phyloP scores from a whole-genome alignment of 2,888 invertebrate genomes.

The Lepetodrilus schrolli region DNA sequence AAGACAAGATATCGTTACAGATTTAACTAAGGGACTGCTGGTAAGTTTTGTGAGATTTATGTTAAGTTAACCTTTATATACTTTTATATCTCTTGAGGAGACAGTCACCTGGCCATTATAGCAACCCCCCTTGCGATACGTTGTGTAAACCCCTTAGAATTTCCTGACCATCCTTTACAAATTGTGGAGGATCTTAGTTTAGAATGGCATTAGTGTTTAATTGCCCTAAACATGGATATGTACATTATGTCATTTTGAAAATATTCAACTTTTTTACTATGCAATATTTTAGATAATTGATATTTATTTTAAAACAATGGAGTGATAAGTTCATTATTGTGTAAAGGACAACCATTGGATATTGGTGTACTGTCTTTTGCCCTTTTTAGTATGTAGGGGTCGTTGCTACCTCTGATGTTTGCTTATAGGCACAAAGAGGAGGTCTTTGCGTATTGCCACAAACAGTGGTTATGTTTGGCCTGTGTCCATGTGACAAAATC shows the following conservation, averaged over 20 bases:
- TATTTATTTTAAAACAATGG: slow-evolving; percentile 26
- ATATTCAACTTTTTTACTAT: slow-evolving; percentile 18
- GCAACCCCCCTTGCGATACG: not conserved
- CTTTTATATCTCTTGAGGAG: not conserved
- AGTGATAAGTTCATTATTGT: slow-evolving; percentile 18
- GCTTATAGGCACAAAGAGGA: not conserved
- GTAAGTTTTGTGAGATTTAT: too few relatives aligned
- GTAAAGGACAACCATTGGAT: not conserved
- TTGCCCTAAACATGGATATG: not conserved
- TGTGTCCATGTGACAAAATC: slow-evolving; percentile 5
- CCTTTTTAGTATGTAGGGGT: not conserved
- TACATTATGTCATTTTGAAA: slow-evolving; percentile 8
- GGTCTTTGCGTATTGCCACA: not conserved
- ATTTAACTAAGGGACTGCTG: too few relatives aligned
- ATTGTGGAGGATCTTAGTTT: slow-evolving; percentile 22
- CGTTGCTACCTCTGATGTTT: not conserved
- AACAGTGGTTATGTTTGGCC: not conserved
- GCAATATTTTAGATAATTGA: slow-evolving; percentile 24
- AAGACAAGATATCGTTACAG: too few relatives aligned
- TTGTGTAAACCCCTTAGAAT: not conserved
- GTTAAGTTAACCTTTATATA: too few relatives aligned
- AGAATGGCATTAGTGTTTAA: slow-evolving; percentile 8
- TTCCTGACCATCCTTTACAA: slow-evolving; percentile 28
- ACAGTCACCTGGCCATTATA: not conserved
- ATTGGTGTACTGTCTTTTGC: slow-evolving; percentile 5